A percentile compares a stretch with the other conserved stretches of the same genome.
Conservation (phyloP, 2,797 vertebrate species). For the Gila robusta region DNA sequence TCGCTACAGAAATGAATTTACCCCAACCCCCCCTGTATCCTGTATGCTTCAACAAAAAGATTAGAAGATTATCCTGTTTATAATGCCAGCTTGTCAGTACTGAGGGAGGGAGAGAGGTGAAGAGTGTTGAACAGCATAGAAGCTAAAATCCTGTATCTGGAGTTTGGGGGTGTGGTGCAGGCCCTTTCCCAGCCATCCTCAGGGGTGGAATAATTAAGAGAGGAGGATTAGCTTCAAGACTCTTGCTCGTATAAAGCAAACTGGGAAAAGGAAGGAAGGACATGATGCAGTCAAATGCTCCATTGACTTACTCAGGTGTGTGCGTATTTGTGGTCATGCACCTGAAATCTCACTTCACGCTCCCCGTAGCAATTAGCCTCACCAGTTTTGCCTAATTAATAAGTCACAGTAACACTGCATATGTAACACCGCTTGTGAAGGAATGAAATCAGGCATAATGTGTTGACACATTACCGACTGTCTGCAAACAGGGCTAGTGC, state of each 20-base stretch:
- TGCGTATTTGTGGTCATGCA: not conserved
- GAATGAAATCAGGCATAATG: not conserved
- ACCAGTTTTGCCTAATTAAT: constrained; percentile 3
- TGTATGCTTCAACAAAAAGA: constrained; percentile 66
- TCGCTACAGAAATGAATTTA: constrained; percentile 66
- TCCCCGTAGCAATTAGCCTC: not conserved
- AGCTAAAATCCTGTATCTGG: constrained; percentile 44
- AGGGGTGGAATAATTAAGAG: constrained; percentile 57
- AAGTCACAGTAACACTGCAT: not conserved
- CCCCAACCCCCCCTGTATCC: not conserved
- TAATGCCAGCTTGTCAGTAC: constrained; percentile 69
- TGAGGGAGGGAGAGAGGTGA: constrained; percentile 37
- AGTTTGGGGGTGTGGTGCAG: constrained; percentile 25
- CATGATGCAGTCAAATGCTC: constrained; percentile 45
- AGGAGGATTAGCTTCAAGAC: constrained; percentile 52
- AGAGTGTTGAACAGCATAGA: constrained; percentile 19
- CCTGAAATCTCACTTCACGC: not conserved
- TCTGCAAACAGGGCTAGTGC: not conserved
- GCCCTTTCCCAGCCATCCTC: constrained; percentile 46
- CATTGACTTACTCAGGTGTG: constrained; percentile 24
- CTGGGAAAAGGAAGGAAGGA: not conserved
- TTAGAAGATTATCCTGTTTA: constrained; percentile 69
- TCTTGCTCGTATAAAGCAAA: constrained; percentile 26
- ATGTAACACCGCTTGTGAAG: not conserved
- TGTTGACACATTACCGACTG: not conserved